Evolutionary conservation across 2,888 invertebrate species (phyloP).

Genomic region (Trichacis sp.): DNA sequence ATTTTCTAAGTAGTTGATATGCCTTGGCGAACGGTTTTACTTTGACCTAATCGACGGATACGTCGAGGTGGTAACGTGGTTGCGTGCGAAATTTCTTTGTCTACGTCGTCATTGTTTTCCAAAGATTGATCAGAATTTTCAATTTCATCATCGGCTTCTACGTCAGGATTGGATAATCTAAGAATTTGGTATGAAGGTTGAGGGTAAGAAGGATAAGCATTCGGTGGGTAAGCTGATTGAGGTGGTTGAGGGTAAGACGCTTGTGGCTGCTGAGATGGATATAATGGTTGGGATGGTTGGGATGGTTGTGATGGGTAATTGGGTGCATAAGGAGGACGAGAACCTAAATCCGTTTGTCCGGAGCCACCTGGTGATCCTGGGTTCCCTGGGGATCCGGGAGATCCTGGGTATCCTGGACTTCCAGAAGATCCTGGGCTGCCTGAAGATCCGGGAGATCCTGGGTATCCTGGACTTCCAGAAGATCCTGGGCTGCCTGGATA

Average conservation of each 20-base stretch:
- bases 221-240: conserved; percentile 15
- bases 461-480: conserved; percentile 55
- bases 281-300: conserved; percentile 1
- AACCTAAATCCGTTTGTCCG: no score
- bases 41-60: conserved; percentile 26
- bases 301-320: conserved; percentile 10
- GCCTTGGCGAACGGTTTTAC: conserved; percentile 19
- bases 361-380: conserved; percentile 36
- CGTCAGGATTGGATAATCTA: conserved; percentile 18
- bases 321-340: conserved; percentile 31
- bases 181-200: conserved; percentile 29
- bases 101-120: not conserved
- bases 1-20: conserved; percentile 10
- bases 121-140: conserved; percentile 13
- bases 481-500: conserved; percentile 54
- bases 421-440: conserved; percentile 37
- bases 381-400: conserved; percentile 34
- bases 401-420: conserved; percentile 46
- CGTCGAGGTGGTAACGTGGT: conserved; percentile 20
- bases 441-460: conserved; percentile 48
- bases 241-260: conserved; percentile 7
- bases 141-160: conserved; percentile 24
- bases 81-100: not conserved
- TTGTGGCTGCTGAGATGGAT: conserved; percentile 19
- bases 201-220: conserved; percentile 15